phyloP scores from a whole-genome alignment of 1,140 invertebrate genomes.

The Drosophila littoralis region DNA sequence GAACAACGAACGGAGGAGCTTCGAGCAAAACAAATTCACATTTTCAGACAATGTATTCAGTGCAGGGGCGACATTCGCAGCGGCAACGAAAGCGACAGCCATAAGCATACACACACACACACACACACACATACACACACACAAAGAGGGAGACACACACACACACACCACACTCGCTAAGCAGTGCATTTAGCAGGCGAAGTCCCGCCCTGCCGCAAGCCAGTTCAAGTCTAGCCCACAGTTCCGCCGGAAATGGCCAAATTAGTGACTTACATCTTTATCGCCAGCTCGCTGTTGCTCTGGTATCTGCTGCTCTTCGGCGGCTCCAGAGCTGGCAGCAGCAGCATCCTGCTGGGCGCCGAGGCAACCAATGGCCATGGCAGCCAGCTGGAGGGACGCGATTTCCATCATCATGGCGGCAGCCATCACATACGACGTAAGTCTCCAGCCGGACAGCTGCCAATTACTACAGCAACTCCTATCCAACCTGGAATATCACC shows the following conservation, averaged over 20 bases:
- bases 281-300: slow-evolving; percentile 71
- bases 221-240: slow-evolving; percentile 1
- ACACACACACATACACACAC: slow-evolving; percentile 18
- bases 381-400: slow-evolving; percentile 77
- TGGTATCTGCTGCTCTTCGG: slow-evolving; percentile 78
- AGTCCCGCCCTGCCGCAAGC: neutral
- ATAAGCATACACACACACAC: slow-evolving; percentile 44
- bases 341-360: slow-evolving; percentile 41
- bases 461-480: neutral
- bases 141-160: slow-evolving; percentile 10
- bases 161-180: slow-evolving; percentile 4
- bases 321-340: slow-evolving; percentile 25
- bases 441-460: slow-evolving; percentile 17
- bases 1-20: slow-evolving; percentile 27
- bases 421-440: slow-evolving; percentile 80
- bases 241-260: slow-evolving; percentile 64
- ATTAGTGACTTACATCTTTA: slow-evolving; percentile 80
- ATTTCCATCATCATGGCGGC: slow-evolving; percentile 76
- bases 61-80: slow-evolving; percentile 82
- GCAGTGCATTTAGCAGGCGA: slow-evolving; percentile 48
- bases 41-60: slow-evolving; percentile 80
- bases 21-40: slow-evolving; percentile 65
- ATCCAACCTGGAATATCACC: neutral
- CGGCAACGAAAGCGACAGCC: slow-evolving; percentile 80
- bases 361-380: slow-evolving; percentile 78